Percentiles rank a stretch among this genome's conserved stretches.
Evolutionary conservation across 2,113 vertebrate genomes (phyloP).

Genomic region (Myanophis thanlyinensis): DNA sequence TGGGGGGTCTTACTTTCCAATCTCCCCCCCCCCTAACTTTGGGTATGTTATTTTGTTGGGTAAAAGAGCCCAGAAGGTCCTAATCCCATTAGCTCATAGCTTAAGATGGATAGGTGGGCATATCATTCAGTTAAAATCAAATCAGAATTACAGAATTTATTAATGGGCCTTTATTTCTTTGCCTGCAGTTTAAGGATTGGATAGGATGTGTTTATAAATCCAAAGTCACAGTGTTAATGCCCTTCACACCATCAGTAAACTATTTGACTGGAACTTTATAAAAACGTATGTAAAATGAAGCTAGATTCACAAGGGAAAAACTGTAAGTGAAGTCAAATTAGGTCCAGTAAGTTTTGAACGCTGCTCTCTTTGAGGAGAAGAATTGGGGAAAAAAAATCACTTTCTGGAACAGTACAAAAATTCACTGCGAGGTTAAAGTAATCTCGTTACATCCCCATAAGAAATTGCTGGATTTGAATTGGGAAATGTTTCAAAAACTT

Average conservation of each 20-base stretch:
- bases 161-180: neutral
- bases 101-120: neutral
- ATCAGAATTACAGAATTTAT: neutral
- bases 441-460: neutral
- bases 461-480: neutral
- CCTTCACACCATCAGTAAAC: neutral
- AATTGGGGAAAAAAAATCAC: neutral
- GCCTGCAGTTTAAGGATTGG: neutral
- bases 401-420: neutral
- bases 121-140: neutral
- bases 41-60: neutral
- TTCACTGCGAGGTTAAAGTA: neutral
- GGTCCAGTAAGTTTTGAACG: neutral
- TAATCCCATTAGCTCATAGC: neutral
- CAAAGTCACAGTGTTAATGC: too few species aligned
- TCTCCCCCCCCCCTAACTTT: neutral
- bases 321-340: neutral
- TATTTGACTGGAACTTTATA: neutral
- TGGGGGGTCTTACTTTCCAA: neutral
- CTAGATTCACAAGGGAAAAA: neutral
- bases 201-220: neutral
- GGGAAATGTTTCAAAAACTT: neutral
- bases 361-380: neutral
- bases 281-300: neutral
- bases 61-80: neutral